Conservation (phyloP, 2,888 invertebrate species). For the Fragum fragum region DNA sequence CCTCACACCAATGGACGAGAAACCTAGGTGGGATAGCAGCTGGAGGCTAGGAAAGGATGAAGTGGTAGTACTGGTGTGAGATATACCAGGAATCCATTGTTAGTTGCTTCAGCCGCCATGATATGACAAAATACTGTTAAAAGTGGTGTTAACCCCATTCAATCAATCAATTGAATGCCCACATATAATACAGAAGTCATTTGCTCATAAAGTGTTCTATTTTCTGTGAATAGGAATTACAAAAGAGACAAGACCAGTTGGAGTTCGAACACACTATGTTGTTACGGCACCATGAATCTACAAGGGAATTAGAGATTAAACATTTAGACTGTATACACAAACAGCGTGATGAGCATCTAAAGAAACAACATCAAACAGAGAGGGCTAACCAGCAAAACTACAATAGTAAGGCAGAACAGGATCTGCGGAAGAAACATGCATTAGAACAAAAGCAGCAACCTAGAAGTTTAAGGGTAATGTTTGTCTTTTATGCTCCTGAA, state of each 20-base stretch:
- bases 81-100: no score
- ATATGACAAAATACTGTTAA: no score
- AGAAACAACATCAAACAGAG: conserved; percentile 96
- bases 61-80: no score
- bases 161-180: no score
- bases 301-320: conserved; percentile 97
- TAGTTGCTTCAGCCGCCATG: no score
- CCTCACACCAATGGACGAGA: no score
- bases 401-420: conserved; percentile 97
- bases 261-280: conserved; percentile 98
- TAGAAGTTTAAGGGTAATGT: conserved; percentile 97
- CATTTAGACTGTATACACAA: conserved; percentile 98
- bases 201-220: no score
- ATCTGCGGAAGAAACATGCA: conserved; percentile 98
- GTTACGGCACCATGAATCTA: conserved; percentile 98
- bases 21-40: no score
- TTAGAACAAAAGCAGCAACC: conserved; percentile 99
- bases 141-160: no score
- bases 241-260: conserved; percentile 97
- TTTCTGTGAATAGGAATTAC: conserved; percentile 91
- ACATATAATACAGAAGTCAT: no score
- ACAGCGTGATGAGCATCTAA: conserved; percentile 91
- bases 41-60: no score
- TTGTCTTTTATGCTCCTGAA: no score
- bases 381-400: conserved; percentile 95